These are phyloP conservation scores for Electrophaes corylata DNA, from an alignment of 2,888 invertebrate species.

Conservation along the genomic window DNA sequence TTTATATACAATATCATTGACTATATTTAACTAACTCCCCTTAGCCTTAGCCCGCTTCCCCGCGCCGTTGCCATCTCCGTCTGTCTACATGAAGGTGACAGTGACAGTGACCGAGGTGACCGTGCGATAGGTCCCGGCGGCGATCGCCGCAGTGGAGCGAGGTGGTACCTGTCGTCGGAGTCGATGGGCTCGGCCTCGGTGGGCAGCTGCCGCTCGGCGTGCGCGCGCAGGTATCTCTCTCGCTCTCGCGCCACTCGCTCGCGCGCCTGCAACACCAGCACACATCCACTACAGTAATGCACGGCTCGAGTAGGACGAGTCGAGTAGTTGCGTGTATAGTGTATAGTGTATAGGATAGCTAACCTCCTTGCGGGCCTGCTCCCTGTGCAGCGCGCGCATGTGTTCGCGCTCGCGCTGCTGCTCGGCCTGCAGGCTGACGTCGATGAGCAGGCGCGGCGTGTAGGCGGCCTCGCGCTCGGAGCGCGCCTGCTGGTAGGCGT, in stretches of 20 bases:
- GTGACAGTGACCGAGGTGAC: too few species aligned
- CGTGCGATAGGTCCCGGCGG: too few species aligned
- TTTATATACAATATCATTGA: too few species aligned
- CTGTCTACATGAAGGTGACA: too few species aligned
- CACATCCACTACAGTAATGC: background rate
- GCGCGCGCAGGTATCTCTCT: conserved; percentile 80
- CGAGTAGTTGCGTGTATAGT: too few species aligned
- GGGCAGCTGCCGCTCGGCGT: conserved; percentile 85
- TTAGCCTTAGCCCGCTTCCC: too few species aligned
- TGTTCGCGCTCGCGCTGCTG: conserved; percentile 85
- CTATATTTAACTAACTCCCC: too few species aligned
- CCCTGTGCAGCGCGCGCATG: conserved; percentile 58
- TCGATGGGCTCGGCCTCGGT: conserved; percentile 90
- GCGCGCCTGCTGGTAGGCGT: conserved; percentile 40
- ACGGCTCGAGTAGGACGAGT: background rate
- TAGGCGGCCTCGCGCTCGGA: conserved; percentile 91
- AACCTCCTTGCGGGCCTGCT: conserved; percentile 54
- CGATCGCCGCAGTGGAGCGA: background rate
- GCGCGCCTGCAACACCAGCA: conserved; percentile 53
- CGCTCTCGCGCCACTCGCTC: conserved; percentile 69
- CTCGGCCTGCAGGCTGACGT: conserved; percentile 85
- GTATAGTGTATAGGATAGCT: too few species aligned
- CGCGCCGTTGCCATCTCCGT: too few species aligned
- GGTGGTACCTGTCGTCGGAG: conserved; percentile 84
- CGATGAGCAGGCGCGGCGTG: conserved; percentile 92